phyloP scores from a whole-genome alignment of 92 coral and sea anemone genomes.

The Porites divaricata region DNA sequence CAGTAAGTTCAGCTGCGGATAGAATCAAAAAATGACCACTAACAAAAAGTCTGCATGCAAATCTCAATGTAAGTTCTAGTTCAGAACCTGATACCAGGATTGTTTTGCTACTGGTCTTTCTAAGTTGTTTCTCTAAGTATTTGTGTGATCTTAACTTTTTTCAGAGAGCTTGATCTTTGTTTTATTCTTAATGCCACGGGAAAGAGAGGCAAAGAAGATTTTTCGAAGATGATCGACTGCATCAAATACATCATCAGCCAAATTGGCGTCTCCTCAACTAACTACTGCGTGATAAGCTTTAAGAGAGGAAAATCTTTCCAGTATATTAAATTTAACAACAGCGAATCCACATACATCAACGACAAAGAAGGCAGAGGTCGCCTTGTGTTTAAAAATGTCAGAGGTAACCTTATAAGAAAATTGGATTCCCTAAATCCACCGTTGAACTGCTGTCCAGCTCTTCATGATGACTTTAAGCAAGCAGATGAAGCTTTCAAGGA shows the following conservation, averaged over 20 bases:
- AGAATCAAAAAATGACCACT: too few relatives aligned
- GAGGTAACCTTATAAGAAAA: not conserved
- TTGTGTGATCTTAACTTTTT: not conserved
- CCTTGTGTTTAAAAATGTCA: conserved; percentile 1
- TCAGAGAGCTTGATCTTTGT: conserved; percentile 25
- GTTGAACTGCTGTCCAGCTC: conserved; percentile 16
- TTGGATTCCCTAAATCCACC: conserved; percentile 16
- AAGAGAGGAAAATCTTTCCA: conserved; percentile 36
- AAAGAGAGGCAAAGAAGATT: conserved; percentile 10
- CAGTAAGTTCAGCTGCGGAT: too few relatives aligned
- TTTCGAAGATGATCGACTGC: conserved; percentile 29
- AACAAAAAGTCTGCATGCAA: too few relatives aligned
- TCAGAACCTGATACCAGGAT: too few relatives aligned
- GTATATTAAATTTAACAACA: conserved; percentile 7
- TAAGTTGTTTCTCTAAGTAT: too few relatives aligned
- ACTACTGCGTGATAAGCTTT: conserved; percentile 38
- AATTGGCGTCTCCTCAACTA: conserved; percentile 30
- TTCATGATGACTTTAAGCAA: conserved; percentile 33
- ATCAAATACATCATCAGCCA: conserved; percentile 7
- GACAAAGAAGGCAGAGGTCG: not conserved
- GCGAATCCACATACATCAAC: not conserved
- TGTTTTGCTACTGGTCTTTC: too few relatives aligned
- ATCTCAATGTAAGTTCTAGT: too few relatives aligned
- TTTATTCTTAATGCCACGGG: conserved; percentile 47
- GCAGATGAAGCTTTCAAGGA: conserved; percentile 16